Conservation (phyloP, 2,888 invertebrate species). For the Trissolcus brochymenae region DNA sequence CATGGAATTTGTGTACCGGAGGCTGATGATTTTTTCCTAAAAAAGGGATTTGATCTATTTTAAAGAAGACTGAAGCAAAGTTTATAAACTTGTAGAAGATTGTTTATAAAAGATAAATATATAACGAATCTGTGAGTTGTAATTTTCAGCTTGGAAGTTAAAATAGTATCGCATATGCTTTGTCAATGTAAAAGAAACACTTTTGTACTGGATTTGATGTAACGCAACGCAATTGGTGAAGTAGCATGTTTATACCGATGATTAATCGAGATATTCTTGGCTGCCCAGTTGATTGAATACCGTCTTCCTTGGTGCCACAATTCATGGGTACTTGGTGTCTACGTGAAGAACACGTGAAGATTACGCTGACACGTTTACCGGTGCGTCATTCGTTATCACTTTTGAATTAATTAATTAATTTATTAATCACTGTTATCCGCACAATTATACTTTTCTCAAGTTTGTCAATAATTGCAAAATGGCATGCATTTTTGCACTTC, state of each 20-base stretch:
- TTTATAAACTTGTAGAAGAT: conserved; percentile 4
- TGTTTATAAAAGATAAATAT: conserved; percentile 28
- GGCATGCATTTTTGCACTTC: conserved; percentile 37
- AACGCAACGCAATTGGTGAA: conserved; percentile 47
- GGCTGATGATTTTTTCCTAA: too few species aligned
- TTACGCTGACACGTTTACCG: conserved; percentile 40
- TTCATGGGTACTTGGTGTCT: conserved; percentile 45
- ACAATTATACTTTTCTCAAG: conserved; percentile 30
- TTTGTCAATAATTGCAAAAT: conserved; percentile 19
- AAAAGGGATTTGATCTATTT: conserved; percentile 1
- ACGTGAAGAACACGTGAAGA: conserved; percentile 48
- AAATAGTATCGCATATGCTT: conserved; percentile 55
- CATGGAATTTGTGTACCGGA: too few species aligned
- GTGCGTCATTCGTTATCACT: conserved; percentile 32
- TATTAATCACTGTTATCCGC: conserved; percentile 30
- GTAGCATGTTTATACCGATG: conserved; percentile 29
- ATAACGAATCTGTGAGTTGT: conserved; percentile 41
- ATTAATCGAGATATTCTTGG: conserved; percentile 56
- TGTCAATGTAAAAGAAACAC: conserved; percentile 36
- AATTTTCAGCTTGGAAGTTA: conserved; percentile 29
- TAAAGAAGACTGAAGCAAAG: conserved; percentile 16
- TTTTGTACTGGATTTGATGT: conserved; percentile 47
- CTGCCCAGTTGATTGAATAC: conserved; percentile 58
- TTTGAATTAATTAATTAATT: conserved; percentile 17
- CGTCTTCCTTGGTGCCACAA: conserved; percentile 57